Evolutionary conservation across 2,113 vertebrate species (phyloP).

Genomic region (Poecile atricapillus): DNA sequence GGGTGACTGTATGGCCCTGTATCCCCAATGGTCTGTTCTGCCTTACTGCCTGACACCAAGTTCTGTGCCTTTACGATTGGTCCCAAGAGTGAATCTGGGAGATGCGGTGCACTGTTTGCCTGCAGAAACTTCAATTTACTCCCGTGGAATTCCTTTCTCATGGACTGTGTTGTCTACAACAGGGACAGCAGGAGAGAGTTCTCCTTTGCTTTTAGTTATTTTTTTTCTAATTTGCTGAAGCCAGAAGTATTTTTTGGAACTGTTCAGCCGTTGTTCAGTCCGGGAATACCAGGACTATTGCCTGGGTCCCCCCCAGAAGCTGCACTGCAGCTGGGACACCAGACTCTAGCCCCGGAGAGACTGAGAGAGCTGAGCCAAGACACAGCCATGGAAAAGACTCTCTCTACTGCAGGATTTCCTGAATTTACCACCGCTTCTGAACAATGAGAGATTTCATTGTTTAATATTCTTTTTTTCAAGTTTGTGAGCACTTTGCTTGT

Average conservation of each 20-base stretch:
- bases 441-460: background rate
- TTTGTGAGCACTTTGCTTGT: background rate
- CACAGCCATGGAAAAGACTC: fast-evolving
- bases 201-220: background rate
- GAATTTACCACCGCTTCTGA: background rate
- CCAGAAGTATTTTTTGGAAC: background rate
- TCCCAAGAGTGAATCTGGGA: fast-evolving
- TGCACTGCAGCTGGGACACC: fast-evolving
- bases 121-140: background rate
- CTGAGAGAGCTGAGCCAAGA: background rate
- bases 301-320: fast-evolving
- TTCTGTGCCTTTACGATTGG: background rate
- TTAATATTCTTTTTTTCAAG: background rate
- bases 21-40: background rate
- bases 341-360: fast-evolving
- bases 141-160: background rate
- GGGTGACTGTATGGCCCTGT: background rate
- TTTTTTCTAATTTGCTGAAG: background rate
- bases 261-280: background rate
- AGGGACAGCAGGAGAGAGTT: background rate
- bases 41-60: background rate
- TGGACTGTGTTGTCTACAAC: background rate
- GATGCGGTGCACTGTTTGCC: fast-evolving
- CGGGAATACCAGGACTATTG: background rate
- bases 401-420: background rate